These are phyloP conservation scores for Lasioglossum malachurum DNA, from an alignment of 2,888 invertebrate species.

Conservation along the genomic window DNA sequence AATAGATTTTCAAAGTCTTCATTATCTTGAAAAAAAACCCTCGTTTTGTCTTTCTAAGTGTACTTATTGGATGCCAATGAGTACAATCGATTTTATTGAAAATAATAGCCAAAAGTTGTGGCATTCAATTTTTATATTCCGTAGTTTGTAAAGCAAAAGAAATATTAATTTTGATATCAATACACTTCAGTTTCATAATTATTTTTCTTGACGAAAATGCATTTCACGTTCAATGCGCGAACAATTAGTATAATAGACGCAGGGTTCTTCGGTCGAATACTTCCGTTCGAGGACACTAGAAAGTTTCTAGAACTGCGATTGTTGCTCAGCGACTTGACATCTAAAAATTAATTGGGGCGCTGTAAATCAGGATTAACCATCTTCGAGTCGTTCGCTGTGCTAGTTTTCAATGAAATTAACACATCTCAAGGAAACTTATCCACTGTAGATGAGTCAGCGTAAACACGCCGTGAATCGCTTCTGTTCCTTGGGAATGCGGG, in stretches of 20 bases:
- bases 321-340: not conserved
- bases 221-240: not conserved
- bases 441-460: not conserved
- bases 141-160: not conserved
- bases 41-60: not conserved
- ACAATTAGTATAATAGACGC: not conserved
- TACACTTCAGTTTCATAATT: not conserved
- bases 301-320: not conserved
- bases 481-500: conserved; percentile 19
- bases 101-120: no score
- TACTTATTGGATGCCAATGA: no score
- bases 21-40: not conserved
- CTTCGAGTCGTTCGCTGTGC: not conserved
- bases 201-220: not conserved
- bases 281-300: not conserved
- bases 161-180: not conserved
- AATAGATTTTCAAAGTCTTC: no score
- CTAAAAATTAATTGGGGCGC: not conserved
- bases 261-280: not conserved
- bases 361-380: not conserved
- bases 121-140: no score
- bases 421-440: conserved; percentile 4
- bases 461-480: conserved; percentile 14
- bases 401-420: not conserved
- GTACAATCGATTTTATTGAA: no score